phyloP scores from a whole-genome alignment of 2,888 invertebrate genomes.

The Leptogaster cylindrica region DNA sequence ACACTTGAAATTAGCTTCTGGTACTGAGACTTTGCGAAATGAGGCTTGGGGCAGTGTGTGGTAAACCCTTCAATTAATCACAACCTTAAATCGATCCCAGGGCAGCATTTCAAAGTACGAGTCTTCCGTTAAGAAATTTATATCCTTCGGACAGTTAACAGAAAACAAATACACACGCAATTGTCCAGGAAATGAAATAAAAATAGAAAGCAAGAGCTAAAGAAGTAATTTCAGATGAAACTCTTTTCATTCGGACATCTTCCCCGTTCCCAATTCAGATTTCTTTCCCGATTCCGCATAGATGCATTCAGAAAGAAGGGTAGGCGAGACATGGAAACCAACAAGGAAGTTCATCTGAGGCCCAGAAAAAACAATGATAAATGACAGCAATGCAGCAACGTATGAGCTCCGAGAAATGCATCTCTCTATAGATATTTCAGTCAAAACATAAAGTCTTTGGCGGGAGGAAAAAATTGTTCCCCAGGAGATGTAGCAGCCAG shows the following conservation, averaged over 20 bases:
- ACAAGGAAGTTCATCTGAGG: conserved; percentile 36
- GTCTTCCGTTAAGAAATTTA: conserved; percentile 34
- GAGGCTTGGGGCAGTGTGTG: conserved; percentile 5
- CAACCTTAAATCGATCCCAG: conserved; percentile 38
- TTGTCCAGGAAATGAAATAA: conserved; percentile 38
- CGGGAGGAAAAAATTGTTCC: neutral
- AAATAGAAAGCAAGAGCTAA: conserved; percentile 20
- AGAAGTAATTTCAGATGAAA: conserved; percentile 35
- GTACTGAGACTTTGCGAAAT: neutral
- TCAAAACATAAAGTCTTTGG: conserved; percentile 34
- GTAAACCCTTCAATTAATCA: conserved; percentile 37
- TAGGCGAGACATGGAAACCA: conserved; percentile 32
- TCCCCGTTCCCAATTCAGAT: neutral
- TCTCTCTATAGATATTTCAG: conserved; percentile 29
- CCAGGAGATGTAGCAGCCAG: conserved; percentile 16
- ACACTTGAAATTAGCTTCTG: conserved; percentile 15
- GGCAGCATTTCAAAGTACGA: conserved; percentile 29
- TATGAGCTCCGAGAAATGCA: conserved; percentile 33
- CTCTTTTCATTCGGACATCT: conserved; percentile 12
- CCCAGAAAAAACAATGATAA: conserved; percentile 33
- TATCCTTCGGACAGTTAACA: conserved; percentile 29
- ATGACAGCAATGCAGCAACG: conserved; percentile 20
- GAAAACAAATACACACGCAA: conserved; percentile 39
- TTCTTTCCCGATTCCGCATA: neutral
- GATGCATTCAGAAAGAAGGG: conserved; percentile 4